phyloP scores from a whole-genome alignment of 2,888 invertebrate species.

The Hecatera dysodea region DNA sequence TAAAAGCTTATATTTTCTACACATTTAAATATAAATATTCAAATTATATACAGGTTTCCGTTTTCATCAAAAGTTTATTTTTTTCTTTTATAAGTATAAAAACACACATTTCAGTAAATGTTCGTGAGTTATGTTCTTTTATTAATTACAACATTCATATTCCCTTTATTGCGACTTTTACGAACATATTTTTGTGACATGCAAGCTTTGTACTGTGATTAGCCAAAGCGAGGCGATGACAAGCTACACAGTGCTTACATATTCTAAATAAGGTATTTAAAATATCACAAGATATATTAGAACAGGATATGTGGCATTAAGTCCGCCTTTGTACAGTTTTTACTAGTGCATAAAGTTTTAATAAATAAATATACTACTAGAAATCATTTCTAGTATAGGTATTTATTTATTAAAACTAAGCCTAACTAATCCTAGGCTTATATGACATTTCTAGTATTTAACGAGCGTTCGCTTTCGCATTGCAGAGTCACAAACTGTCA shows the following conservation, averaged over 20 bases:
- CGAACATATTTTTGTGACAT: conserved; percentile 56
- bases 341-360: too few species aligned
- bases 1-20: not conserved
- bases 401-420: too few species aligned
- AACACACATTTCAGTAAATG: conserved; percentile 22
- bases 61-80: conserved; percentile 9
- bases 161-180: conserved; percentile 51
- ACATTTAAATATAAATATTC: conserved; percentile 16
- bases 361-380: too few species aligned
- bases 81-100: conserved; percentile 9
- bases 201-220: conserved; percentile 38
- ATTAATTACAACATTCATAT: conserved; percentile 65
- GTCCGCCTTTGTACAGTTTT: too few species aligned
- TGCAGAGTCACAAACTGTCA: too few species aligned
- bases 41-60: not conserved
- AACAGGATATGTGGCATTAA: too few species aligned
- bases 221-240: conserved; percentile 22
- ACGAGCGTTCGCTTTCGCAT: too few species aligned
- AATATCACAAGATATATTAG: too few species aligned
- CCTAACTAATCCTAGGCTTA: too few species aligned
- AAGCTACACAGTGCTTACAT: not conserved
- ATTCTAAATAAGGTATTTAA: not conserved
- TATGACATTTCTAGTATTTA: too few species aligned
- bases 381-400: too few species aligned
- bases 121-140: conserved; percentile 65